Conservation (phyloP, 2,113 vertebrate genomes). For the Vimba vimba region DNA sequence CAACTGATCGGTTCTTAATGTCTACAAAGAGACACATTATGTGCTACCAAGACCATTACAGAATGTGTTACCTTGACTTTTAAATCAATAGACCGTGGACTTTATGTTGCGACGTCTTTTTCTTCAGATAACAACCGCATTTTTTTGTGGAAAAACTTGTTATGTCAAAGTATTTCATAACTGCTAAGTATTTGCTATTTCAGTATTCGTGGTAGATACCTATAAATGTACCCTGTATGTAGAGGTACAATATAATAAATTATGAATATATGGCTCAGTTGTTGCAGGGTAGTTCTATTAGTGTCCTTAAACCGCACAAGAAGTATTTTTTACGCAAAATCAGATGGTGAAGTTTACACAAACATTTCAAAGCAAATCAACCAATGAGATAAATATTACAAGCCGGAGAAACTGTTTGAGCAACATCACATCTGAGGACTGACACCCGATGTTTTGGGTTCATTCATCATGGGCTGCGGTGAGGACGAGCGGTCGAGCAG, state of each 20-base stretch:
- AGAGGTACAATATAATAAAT: constrained; percentile 36
- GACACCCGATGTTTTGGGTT: constrained; percentile 3
- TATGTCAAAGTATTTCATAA: constrained; percentile 42
- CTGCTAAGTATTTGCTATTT: constrained; percentile 48
- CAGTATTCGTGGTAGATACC: constrained; percentile 52
- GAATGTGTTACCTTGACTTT: constrained; percentile 16
- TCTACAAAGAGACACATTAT: constrained; percentile 62
- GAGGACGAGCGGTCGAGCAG: constrained; percentile 1
- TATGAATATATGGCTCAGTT: constrained; percentile 41
- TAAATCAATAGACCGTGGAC: background rate
- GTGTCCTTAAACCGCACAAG: constrained; percentile 48
- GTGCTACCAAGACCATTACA: constrained; percentile 57
- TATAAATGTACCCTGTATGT: constrained; percentile 41
- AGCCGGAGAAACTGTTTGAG: constrained; percentile 52
- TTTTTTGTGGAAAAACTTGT: constrained; percentile 27
- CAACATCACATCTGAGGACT: constrained; percentile 17
- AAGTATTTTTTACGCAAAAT: constrained; percentile 39
- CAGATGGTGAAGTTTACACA: constrained; percentile 49
- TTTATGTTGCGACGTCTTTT: constrained; percentile 45
- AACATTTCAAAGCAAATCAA: constrained; percentile 49
- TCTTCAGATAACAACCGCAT: constrained; percentile 30
- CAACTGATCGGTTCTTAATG: constrained; percentile 43
- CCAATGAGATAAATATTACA: constrained; percentile 55
- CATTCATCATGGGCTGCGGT: constrained; percentile 13
- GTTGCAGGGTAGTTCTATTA: constrained; percentile 46